Percentiles rank a stretch among this genome's conserved stretches.
These are phyloP conservation scores for Alitta virens DNA, from an alignment of 2,888 invertebrate genomes.

Conservation along the genomic window DNA sequence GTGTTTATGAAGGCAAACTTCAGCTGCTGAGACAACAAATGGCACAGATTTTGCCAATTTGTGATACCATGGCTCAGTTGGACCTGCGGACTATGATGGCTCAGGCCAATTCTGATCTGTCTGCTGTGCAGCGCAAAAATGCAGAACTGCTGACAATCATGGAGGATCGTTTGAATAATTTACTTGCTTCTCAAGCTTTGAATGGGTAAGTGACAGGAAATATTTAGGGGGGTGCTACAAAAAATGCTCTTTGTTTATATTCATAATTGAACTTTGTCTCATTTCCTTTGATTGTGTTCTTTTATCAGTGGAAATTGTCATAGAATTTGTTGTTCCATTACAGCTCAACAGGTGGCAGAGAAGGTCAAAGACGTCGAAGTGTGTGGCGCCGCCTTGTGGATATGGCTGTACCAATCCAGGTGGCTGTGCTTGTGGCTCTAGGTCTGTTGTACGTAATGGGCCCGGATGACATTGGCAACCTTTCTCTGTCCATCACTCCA, in stretches of 20 bases:
- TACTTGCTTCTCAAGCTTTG: too few relatives aligned
- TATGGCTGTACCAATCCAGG: constrained; percentile 65
- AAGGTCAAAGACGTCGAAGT: neutral
- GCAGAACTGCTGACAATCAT: too few relatives aligned
- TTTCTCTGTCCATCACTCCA: constrained; percentile 72
- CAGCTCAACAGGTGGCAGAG: too few relatives aligned
- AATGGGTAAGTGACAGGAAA: too few relatives aligned
- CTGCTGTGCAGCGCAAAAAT: constrained; percentile 29
- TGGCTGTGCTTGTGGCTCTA: constrained; percentile 72
- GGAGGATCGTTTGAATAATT: too few relatives aligned
- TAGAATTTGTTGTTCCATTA: too few relatives aligned
- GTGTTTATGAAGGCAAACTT: constrained; percentile 40
- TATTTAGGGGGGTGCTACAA: too few relatives aligned
- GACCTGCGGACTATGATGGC: constrained; percentile 39
- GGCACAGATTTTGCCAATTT: constrained; percentile 27
- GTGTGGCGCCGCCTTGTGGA: constrained; percentile 4
- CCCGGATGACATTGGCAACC: constrained; percentile 66
- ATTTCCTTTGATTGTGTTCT: too few relatives aligned
- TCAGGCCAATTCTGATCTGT: constrained; percentile 40
- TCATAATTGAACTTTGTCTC: too few relatives aligned
- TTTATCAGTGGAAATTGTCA: too few relatives aligned
- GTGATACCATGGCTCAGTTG: constrained; percentile 22
- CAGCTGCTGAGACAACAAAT: constrained; percentile 35
- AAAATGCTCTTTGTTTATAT: too few relatives aligned
- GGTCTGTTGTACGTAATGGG: constrained; percentile 74